Base-by-base conservation (phyloP, 2,888 invertebrate genomes). In the Monochamus alternatus region DNA sequence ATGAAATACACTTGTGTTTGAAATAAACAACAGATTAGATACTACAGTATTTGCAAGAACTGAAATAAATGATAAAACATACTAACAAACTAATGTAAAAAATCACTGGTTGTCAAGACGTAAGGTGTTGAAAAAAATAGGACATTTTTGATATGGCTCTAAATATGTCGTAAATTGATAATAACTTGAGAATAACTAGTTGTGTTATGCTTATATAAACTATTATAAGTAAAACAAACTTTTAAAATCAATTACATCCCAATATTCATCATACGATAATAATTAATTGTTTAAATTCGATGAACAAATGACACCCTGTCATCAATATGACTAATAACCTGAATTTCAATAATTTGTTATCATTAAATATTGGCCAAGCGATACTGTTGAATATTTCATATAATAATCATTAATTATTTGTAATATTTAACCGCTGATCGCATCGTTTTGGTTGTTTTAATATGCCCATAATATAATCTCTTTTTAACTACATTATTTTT, bases 401-500 rank as follows among this genome's bases (percentile, higher is more conserved):
- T 43, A 58, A 32, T 12, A 59, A 68, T 58, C 55, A 68, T 68
- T 58, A 68, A 68, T 63, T 63, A 75, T 69, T 63, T 31, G 32
- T 66, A 51, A 62, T 72, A 60, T 66, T 66, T 67, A 65, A 75
- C 51, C 68, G 43, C 69, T 59, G 38, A 55, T 63, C 74, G 66
- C 55, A 66, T 32, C 38, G 30, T 68, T 74, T 67, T 55, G 78
- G 76, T 78, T 72, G 71, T 77, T 78, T 78, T 76, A 60, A 76
- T 73, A 66, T 71, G 59, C 44, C 63, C 68, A 44, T 38, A 55
- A 71, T 63, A 62, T 72, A 77, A 74, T 68, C 52, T 52, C 22
- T 67, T 77, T 77, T 73, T 73, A 77, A 77, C 73, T 77, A 77
- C 74, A 77, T 77, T 76, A 76, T 76, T 76, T 76, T 76, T 76